These are phyloP conservation scores for Diplosoma virens DNA, from an alignment of 23 tunicate species.

Conservation along the genomic window DNA sequence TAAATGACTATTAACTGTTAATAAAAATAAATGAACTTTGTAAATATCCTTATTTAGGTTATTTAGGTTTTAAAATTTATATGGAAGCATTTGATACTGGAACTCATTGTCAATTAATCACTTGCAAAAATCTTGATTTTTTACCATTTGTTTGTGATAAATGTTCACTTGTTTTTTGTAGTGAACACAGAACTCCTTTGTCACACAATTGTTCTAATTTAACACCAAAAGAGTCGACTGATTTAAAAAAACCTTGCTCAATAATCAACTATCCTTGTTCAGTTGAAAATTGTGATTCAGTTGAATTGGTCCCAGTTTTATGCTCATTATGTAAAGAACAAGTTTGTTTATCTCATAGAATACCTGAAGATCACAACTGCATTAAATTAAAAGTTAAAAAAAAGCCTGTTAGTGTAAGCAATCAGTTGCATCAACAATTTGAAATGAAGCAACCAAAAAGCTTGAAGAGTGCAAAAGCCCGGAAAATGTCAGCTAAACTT, in stretches of 20 bases:
- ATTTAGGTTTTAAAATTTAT: too few species aligned
- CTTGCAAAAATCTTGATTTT: constrained; percentile 67
- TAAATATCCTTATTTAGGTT: too few species aligned
- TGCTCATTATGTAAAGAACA: constrained; percentile 57
- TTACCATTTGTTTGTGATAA: constrained; percentile 68
- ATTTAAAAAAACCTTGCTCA: not conserved
- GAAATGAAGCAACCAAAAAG: constrained; percentile 13
- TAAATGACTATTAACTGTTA: too few species aligned
- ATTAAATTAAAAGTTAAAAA: not conserved
- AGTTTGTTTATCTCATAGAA: constrained; percentile 56
- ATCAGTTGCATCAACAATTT: not conserved
- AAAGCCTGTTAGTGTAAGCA: not conserved
- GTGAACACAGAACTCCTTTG: constrained; percentile 34
- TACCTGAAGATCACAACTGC: constrained; percentile 71
- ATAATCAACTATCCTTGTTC: constrained; percentile 32
- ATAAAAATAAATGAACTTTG: too few species aligned
- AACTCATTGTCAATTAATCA: constrained; percentile 38
- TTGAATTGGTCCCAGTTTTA: constrained; percentile 46
- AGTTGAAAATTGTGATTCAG: constrained; percentile 27
- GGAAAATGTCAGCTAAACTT: constrained; percentile 70
- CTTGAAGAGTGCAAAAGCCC: constrained; percentile 19
- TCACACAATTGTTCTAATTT: constrained; percentile 20
- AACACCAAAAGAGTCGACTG: not conserved
- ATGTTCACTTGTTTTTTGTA: constrained; percentile 49
- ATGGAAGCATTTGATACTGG: constrained; percentile 72